Conservation (phyloP, 2,888 invertebrate species). For the Drosophila birchii region DNA sequence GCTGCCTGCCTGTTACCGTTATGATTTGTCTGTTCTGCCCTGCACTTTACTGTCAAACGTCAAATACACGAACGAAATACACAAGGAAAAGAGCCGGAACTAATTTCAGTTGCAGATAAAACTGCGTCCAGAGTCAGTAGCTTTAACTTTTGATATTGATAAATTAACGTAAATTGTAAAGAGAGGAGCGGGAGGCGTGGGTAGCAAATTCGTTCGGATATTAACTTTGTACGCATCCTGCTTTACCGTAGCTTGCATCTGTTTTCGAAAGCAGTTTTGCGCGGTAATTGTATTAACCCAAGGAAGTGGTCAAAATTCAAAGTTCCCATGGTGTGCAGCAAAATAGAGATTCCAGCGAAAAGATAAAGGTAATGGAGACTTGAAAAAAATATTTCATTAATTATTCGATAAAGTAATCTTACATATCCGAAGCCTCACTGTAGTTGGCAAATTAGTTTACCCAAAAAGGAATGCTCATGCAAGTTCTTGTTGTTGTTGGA, state of each 20-base stretch:
- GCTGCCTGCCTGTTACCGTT: conserved; percentile 19
- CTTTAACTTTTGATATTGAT: not conserved
- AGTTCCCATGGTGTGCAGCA: not conserved
- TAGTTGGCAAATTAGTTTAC: conserved; percentile 10
- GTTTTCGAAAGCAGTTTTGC: not conserved
- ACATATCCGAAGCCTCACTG: not conserved
- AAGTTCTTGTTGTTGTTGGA: not conserved
- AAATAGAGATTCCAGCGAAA: not conserved
- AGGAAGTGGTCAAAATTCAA: not conserved
- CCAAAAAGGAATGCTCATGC: conserved; percentile 3
- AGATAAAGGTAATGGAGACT: not conserved
- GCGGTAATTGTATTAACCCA: not conserved
- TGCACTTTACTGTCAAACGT: conserved; percentile 34
- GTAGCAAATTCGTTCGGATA: not conserved
- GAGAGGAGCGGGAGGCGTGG: too few relatives aligned
- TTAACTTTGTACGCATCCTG: conserved; percentile 1
- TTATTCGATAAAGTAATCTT: not conserved
- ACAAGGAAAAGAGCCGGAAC: conserved; percentile 9
- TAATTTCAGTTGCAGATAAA: conserved; percentile 15
- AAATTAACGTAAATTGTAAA: conserved; percentile 2
- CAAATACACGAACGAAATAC: conserved; percentile 2
- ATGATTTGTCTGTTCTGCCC: conserved; percentile 26
- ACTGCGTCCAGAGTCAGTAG: not conserved
- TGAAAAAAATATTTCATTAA: not conserved
- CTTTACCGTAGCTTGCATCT: not conserved